These are phyloP conservation scores for Poecilia wingei DNA, from an alignment of 2,797 vertebrate genomes.

Conservation along the genomic window DNA sequence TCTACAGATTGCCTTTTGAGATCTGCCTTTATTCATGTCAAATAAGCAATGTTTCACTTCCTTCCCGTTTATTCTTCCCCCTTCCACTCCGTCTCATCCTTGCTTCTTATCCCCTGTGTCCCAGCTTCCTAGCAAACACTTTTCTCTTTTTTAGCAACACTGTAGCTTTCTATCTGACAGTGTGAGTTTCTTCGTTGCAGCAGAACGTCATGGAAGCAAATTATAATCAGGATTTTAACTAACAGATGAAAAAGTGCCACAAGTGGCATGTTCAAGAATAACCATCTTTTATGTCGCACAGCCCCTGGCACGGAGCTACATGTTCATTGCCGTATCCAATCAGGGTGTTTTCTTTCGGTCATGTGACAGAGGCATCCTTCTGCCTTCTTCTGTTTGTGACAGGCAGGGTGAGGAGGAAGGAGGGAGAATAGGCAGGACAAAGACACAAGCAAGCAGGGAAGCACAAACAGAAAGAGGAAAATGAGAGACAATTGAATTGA, in stretches of 20 bases:
- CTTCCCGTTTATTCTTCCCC: conserved; percentile 12
- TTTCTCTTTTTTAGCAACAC: conserved; percentile 9
- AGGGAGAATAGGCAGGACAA: not conserved
- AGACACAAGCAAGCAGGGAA: conserved; percentile 12
- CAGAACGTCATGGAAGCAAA: conserved; percentile 22
- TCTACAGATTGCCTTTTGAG: conserved; percentile 28
- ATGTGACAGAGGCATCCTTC: conserved; percentile 38
- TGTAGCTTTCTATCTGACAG: conserved; percentile 22
- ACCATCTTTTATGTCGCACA: conserved; percentile 43
- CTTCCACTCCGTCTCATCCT: conserved; percentile 13
- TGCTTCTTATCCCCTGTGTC: conserved; percentile 15
- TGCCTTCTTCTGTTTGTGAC: conserved; percentile 43
- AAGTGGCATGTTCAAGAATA: conserved; percentile 46
- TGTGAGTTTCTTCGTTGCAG: not conserved
- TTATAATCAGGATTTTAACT: conserved; percentile 7
- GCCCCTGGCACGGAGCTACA: conserved; percentile 41
- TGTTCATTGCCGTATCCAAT: conserved; percentile 44
- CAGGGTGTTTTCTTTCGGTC: conserved; percentile 19
- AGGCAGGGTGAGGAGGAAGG: conserved; percentile 42
- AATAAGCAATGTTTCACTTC: conserved; percentile 17
- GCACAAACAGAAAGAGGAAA: conserved; percentile 6
- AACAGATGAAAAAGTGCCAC: conserved; percentile 35
- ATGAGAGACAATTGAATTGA: conserved; percentile 2
- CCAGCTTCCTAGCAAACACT: conserved; percentile 13
- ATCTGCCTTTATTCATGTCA: conserved; percentile 46